A percentile compares a stretch with the other conserved stretches of the same genome.
Conservation (phyloP, 2,113 vertebrate species). For the Nyctibius bracteatus region DNA sequence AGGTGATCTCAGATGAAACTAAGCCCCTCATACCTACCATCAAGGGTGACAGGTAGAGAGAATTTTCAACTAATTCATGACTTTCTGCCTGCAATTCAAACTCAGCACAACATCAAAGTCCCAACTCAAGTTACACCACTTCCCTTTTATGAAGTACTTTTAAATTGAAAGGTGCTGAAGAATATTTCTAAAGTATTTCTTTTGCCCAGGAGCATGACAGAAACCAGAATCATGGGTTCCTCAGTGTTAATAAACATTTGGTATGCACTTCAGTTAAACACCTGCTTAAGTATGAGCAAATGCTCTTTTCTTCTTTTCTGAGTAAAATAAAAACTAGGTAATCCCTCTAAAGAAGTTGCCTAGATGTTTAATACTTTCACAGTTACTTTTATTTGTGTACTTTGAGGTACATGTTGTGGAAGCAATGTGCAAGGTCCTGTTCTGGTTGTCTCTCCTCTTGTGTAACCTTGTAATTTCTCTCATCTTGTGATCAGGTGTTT, state of each 20-base stretch:
- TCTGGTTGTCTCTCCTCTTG: background rate
- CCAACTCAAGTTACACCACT: background rate
- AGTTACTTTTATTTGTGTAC: background rate
- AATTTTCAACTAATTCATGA: background rate
- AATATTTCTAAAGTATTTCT: background rate
- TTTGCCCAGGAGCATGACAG: background rate
- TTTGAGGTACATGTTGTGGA: background rate
- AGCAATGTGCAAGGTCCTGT: background rate
- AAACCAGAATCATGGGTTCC: background rate
- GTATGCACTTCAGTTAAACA: background rate
- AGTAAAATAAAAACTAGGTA: background rate
- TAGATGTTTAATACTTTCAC: background rate
- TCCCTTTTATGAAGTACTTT: background rate
- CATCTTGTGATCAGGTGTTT: background rate
- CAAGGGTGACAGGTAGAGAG: background rate
- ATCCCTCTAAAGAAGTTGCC: background rate
- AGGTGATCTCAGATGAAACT: background rate
- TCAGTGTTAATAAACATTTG: background rate
- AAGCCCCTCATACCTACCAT: background rate
- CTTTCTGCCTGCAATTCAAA: background rate
- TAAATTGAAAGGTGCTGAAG: conserved; percentile 20
- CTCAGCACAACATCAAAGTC: background rate
- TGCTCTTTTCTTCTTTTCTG: background rate
- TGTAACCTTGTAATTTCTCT: background rate
- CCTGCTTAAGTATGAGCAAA: background rate